phyloP scores from a whole-genome alignment of 1,140 invertebrate genomes.

The Drosophila triauraria region DNA sequence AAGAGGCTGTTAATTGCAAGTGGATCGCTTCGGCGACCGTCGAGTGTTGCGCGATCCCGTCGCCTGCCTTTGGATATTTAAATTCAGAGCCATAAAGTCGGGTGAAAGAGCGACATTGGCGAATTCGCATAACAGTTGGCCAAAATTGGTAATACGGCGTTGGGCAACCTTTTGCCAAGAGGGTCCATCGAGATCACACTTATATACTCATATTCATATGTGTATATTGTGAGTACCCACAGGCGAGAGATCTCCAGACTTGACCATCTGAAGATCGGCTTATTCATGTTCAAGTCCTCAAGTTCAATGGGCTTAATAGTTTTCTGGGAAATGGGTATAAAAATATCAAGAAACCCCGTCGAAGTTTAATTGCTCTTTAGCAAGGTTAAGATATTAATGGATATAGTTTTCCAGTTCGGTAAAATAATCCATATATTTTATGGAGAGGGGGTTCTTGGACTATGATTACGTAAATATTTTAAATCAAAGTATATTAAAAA shows the following conservation, averaged over 20 bases:
- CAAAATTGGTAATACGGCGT: constrained; percentile 20
- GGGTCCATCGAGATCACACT: constrained; percentile 3
- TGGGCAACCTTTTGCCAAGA: constrained; percentile 18
- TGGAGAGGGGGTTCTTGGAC: too few species aligned
- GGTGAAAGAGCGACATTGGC: constrained; percentile 22
- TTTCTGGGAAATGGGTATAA: neutral
- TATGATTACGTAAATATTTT: too few species aligned
- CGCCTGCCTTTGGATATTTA: constrained; percentile 16
- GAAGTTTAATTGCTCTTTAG: neutral
- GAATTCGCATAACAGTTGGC: constrained; percentile 25
- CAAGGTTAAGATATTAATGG: too few species aligned
- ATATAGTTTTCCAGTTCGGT: too few species aligned
- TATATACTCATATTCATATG: neutral
- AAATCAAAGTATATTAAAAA: too few species aligned
- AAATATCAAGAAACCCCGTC: neutral
- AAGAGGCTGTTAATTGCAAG: constrained; percentile 35
- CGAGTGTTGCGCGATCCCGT: constrained; percentile 14
- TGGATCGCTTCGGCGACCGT: neutral
- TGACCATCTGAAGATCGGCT: constrained; percentile 3
- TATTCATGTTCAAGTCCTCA: neutral
- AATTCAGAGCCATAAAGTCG: constrained; percentile 26
- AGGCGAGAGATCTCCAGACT: neutral
- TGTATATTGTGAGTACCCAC: neutral
- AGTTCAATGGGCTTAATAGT: neutral
- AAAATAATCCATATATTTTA: too few species aligned